A percentile compares a stretch with the other conserved stretches of the same genome.
These are phyloP conservation scores for Samia ricini DNA, from an alignment of 1,140 invertebrate genomes.

Conservation along the genomic window DNA sequence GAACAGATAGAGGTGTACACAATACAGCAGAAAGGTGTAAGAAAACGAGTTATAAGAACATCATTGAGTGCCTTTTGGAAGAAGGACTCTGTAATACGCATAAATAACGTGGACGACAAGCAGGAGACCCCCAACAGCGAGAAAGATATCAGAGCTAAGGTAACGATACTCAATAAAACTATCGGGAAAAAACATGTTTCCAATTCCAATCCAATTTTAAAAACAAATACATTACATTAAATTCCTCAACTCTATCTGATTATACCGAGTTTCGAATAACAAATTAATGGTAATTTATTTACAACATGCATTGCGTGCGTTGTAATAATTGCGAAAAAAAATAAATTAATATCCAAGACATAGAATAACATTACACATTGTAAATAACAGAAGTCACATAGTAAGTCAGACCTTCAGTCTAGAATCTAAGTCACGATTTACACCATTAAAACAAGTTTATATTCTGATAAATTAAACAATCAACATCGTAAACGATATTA, in stretches of 20 bases:
- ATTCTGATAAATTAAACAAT: not conserved
- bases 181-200: constrained; percentile 44
- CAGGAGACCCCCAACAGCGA: constrained; percentile 81
- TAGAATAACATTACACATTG: no score
- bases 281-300: not conserved
- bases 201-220: constrained; percentile 43
- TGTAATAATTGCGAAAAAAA: constrained; percentile 1
- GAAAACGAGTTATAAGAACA: constrained; percentile 79
- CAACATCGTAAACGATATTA: not conserved
- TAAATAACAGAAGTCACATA: not conserved
- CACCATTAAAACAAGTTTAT: not conserved
- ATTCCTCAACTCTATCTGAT: not conserved
- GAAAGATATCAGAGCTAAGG: constrained; percentile 82
- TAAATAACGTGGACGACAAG: constrained; percentile 84
- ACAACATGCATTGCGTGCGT: not conserved
- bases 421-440: not conserved
- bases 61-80: constrained; percentile 82
- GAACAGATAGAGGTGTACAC: constrained; percentile 82
- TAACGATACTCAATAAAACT: constrained; percentile 45
- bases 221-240: not conserved
- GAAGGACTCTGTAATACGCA: constrained; percentile 80
- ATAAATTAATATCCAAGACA: no score
- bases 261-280: not conserved
- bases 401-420: not conserved
- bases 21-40: constrained; percentile 80